These are phyloP conservation scores for Calephelis nemesis DNA, from an alignment of 1,140 invertebrate species.

Conservation along the genomic window DNA sequence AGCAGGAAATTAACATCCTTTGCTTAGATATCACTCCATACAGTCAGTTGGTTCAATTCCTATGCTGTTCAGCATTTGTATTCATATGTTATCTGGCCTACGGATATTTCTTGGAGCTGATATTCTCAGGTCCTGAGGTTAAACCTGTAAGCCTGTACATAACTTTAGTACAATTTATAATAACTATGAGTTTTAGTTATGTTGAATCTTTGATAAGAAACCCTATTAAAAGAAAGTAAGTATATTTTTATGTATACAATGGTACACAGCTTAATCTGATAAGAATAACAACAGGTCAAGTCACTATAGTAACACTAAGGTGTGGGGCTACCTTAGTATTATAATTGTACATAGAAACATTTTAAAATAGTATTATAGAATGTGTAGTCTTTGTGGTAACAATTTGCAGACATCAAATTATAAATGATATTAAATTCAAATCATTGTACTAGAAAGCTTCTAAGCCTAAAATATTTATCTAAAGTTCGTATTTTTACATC, in stretches of 20 bases:
- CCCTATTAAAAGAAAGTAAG: slow-evolving; percentile 84
- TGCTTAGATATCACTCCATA: slow-evolving; percentile 87
- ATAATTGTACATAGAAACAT: too few relatives aligned
- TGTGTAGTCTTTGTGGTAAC: too few relatives aligned
- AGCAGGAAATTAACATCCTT: slow-evolving; percentile 81
- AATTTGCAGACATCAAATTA: too few relatives aligned
- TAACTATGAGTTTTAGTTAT: slow-evolving; percentile 90
- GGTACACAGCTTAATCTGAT: neutral
- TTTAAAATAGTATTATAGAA: too few relatives aligned
- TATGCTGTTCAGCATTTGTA: slow-evolving; percentile 87
- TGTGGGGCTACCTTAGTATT: too few relatives aligned
- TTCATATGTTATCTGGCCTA: slow-evolving; percentile 94
- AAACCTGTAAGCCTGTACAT: slow-evolving; percentile 95
- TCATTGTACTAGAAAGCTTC: too few relatives aligned
- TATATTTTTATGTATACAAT: slow-evolving; percentile 27
- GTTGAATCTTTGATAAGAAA: slow-evolving; percentile 85
- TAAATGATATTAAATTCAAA: too few relatives aligned
- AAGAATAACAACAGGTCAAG: too few relatives aligned
- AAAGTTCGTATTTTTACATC: too few relatives aligned
- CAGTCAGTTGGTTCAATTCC: slow-evolving; percentile 85
- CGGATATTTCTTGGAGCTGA: slow-evolving; percentile 95
- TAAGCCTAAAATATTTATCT: too few relatives aligned
- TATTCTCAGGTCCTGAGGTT: slow-evolving; percentile 93
- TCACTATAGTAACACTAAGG: too few relatives aligned
- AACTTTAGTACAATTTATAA: slow-evolving; percentile 94